Conservation (phyloP, 2,797 vertebrate genomes). For the Ficedula albicollis region DNA sequence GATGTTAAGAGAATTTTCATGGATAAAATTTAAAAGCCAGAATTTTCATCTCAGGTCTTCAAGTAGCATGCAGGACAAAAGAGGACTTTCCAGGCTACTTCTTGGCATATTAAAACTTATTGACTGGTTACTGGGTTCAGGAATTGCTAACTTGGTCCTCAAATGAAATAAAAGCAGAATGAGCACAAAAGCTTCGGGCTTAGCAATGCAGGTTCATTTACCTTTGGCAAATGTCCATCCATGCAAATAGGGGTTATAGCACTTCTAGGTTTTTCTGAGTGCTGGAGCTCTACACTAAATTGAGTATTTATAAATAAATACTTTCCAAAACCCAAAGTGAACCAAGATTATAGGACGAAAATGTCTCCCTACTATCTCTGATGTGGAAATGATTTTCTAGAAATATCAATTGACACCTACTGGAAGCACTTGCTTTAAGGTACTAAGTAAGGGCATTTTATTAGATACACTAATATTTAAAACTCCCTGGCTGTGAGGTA, state of each 20-base stretch:
- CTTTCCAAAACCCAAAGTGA: neutral
- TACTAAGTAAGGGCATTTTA: neutral
- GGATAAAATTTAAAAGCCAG: neutral
- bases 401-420: neutral
- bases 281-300: neutral
- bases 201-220: neutral
- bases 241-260: neutral
- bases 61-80: neutral
- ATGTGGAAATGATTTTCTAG: neutral
- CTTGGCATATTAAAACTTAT: neutral
- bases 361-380: neutral
- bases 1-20: constrained; percentile 22
- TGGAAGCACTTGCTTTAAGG: neutral
- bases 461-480: neutral
- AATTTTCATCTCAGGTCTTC: neutral
- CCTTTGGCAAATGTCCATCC: neutral
- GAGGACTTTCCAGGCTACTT: neutral
- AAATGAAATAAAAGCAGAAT: neutral
- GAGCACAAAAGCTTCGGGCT: neutral
- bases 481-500: neutral
- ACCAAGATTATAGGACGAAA: neutral
- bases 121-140: neutral
- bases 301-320: neutral
- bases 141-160: neutral
- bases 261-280: neutral